Evolutionary conservation across 2,113 vertebrate species (phyloP).

Genomic region (Myrmecobius fasciatus): DNA sequence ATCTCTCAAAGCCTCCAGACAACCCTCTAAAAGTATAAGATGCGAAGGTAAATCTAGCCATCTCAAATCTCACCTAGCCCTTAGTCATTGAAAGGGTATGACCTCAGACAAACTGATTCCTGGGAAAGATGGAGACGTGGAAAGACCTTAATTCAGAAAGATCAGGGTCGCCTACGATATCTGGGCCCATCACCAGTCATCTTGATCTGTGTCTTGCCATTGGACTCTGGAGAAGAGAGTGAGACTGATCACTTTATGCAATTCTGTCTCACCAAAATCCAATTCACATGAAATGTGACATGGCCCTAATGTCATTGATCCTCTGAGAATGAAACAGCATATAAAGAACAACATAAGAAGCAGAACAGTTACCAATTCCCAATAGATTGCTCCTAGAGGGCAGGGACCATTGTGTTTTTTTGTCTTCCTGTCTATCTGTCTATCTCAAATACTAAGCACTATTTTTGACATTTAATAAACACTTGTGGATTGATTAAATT

Average conservation of each 20-base stretch:
- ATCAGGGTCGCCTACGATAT: neutral
- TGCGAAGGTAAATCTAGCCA: neutral
- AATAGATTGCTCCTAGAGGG: neutral
- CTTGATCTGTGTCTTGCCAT: neutral
- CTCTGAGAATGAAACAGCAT: neutral
- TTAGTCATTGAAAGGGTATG: neutral
- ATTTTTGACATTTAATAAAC: neutral
- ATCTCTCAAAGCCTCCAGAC: neutral
- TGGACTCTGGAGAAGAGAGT: neutral
- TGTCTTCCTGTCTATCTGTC: too few species aligned
- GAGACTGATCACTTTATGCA: neutral
- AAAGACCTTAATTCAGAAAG: neutral
- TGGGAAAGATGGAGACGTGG: neutral
- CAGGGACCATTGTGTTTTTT: neutral
- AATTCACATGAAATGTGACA: neutral
- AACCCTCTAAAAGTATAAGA: neutral
- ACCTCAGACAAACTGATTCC: neutral
- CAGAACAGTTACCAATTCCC: neutral
- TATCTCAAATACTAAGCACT: neutral
- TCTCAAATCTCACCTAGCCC: neutral
- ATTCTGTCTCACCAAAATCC: neutral
- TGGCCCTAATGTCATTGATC: neutral
- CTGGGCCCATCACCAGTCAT: neutral
- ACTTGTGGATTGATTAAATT: neutral
- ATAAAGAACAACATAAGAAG: neutral